Base-by-base conservation (phyloP, 2,797 vertebrate genomes). In the Sciaenops ocellatus region DNA sequence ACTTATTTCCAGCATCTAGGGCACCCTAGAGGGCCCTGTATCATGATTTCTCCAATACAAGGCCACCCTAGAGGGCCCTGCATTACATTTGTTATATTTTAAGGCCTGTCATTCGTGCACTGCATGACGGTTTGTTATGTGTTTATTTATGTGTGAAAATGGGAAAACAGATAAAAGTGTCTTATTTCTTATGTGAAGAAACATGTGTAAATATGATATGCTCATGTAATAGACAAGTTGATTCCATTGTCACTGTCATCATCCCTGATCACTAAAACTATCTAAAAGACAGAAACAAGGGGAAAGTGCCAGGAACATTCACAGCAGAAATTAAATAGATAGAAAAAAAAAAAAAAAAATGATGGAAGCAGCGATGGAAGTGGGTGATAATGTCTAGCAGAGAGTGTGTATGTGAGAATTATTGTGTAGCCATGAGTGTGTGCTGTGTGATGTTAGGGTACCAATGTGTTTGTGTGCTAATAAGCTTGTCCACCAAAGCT, bases 391-490 rank as follows among this genome's bases (percentile, higher is more conserved):
- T 48, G 44, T 51, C 46, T 63, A 3, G 3, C 17, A 16, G 22
- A 15, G 20, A 11, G 44, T 22, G 54, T 30, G 44, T 38, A 17
- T 30, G 16, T 34, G 30, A 28, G 15, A 20, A 28, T 60, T 24
- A 8, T 30, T 54, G 28, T 50, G 3, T 18, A 18, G 11, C 12
- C 13, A 30, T 22, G 17, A 12, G 1, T 50, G 15, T 17, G 26
- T 62, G 2, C 16, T 64, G 55, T 63, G 10, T 17, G 20, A n/a
- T 73, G 34, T 59, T 26, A 65, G 67, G 41, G 38, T 48, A 47
- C 3, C 42, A 42, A 60, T 61, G 59, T 17, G 26, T 47, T 10
- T 65, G 47, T 66, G 55, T 64, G 30, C 65, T 20, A 56, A 63
- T 62, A 30, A 67, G 20, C 41, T 5, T 12, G 56, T 70, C 46